phyloP scores from a whole-genome alignment of 2,888 invertebrate species.

The Melanchra persicariae region DNA sequence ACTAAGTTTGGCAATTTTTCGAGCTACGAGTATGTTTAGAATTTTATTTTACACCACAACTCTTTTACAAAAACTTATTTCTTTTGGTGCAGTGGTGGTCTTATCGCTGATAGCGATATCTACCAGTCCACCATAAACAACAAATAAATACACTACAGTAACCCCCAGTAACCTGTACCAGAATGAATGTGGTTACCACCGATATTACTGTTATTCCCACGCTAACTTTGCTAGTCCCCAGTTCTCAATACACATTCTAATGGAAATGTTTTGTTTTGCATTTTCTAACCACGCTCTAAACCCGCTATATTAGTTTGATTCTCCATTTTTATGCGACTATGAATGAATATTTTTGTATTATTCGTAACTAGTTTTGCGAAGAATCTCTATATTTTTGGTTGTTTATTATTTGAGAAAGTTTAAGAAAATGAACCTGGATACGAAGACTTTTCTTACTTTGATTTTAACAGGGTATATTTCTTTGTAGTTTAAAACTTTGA shows the following conservation, averaged over 20 bases:
- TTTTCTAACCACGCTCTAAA: slow-evolving; percentile 51
- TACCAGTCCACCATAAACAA: no score
- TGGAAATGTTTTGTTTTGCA: slow-evolving; percentile 72
- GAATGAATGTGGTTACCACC: slow-evolving; percentile 35
- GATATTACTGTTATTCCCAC: slow-evolving; percentile 37
- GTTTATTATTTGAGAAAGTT: slow-evolving; percentile 29
- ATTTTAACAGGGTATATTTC: not conserved
- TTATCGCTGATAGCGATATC: no score
- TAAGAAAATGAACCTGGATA: slow-evolving; percentile 14
- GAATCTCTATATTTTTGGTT: slow-evolving; percentile 26
- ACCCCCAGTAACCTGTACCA: not conserved
- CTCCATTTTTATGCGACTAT: slow-evolving; percentile 17
- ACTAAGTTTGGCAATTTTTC: no score
- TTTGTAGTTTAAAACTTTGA: not conserved
- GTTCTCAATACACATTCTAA: slow-evolving; percentile 65
- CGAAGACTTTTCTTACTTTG: not conserved
- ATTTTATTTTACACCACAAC: no score
- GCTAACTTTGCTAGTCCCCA: slow-evolving; percentile 51
- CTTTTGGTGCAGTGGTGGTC: no score
- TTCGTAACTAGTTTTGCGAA: slow-evolving; percentile 26
- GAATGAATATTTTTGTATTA: slow-evolving; percentile 37
- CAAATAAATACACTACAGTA: not conserved
- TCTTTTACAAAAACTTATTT: no score
- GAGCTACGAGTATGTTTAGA: no score
- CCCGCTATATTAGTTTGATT: slow-evolving; percentile 26